Conservation (phyloP, 2,797 vertebrate species). For the Brachyalestes nurse region DNA sequence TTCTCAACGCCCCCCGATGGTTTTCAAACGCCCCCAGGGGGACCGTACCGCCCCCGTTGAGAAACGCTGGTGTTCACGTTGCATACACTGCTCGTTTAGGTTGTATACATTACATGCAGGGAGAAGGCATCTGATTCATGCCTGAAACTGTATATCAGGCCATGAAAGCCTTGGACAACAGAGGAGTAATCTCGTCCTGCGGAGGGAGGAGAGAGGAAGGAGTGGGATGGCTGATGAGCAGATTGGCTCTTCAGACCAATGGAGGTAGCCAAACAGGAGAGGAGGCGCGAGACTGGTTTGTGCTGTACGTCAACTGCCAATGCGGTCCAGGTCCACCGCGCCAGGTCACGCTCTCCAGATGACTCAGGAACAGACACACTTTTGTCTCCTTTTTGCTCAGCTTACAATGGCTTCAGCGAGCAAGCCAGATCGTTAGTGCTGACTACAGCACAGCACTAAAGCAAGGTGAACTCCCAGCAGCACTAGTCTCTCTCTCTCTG, state of each 20-base stretch:
- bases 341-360: constrained; percentile 36
- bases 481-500: constrained; percentile 6
- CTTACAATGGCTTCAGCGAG: constrained; percentile 25
- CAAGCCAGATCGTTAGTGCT: constrained; percentile 41
- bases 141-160: too few relatives aligned
- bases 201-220: constrained; percentile 7
- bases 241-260: constrained; percentile 4
- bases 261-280: not conserved
- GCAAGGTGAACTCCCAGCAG: constrained; percentile 31
- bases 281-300: constrained; percentile 1
- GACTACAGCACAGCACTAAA: constrained; percentile 35
- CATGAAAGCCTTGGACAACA: too few relatives aligned
- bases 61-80: too few relatives aligned
- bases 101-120: too few relatives aligned
- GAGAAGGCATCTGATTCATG: too few relatives aligned
- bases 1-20: too few relatives aligned
- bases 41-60: too few relatives aligned
- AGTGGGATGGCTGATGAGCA: constrained; percentile 14
- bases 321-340: constrained; percentile 23
- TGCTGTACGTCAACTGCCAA: constrained; percentile 12
- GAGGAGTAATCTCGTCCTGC: too few relatives aligned
- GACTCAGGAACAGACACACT: constrained; percentile 3
- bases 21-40: too few relatives aligned
- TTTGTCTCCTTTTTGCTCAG: constrained; percentile 39
- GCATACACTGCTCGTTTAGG: too few relatives aligned